Evolutionary conservation across 2,113 vertebrate species (phyloP), one percentile per base, ranked within the genome.

Genomic region (Phycodurus eques): DNA sequence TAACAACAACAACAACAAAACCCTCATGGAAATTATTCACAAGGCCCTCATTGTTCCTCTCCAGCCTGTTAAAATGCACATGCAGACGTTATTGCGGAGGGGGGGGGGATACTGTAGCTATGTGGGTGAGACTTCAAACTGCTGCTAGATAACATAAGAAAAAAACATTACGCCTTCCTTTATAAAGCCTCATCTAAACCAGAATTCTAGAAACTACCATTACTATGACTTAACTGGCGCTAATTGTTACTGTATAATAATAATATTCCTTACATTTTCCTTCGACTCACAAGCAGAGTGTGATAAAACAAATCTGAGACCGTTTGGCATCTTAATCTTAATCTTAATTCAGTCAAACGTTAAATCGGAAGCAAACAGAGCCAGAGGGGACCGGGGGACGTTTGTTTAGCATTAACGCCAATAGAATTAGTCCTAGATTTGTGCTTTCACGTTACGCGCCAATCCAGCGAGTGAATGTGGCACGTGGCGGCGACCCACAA

Each of bases 1-100:
- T 73, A 85, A 86, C 83, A 85, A 86, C 80, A 80, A 72, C 27
- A 86, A 39, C 35, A 86, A 85, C 80, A 85, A 43, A 46, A 86
- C 85, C 77, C 22, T 70, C 84, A 84, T 83, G 85, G 85, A 88
- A 87, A 90, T 79, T 70, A 68, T 71, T 82, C 82, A 89, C 87
- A 91, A 88, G 80, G 87, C 85, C 77, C 85, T 82, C 87, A 89
- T 92, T 91, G 90, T 91, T 90, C 84, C 72, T 39, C 72, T 39
- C 59, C 0, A 67, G 72, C 79, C 77, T 72, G 72, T 84, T 85
- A 81, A 89, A 88, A 84, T 82, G 80, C 72, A 83, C 77, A 82
- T 74, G 77, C 81, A 81, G 74, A 80, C 56, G 47, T 51, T 86
- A 80, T 74, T 75, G 67, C 70, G 53, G 20, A 12, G 51, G 51